Base-by-base conservation (phyloP, 2,113 vertebrate species). In the Phodopus roborovskii region DNA sequence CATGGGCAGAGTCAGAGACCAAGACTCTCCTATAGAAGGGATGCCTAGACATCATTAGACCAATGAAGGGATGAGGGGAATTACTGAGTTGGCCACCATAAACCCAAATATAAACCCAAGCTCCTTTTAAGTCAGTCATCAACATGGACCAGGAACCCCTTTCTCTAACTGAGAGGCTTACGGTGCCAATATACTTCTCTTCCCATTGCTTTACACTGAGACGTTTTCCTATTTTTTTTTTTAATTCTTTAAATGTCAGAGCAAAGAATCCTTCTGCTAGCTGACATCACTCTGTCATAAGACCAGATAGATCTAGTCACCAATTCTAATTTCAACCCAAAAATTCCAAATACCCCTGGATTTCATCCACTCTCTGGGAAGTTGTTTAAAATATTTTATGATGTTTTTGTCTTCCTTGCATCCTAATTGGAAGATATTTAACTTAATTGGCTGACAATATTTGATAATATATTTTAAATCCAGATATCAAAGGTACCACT, bases 401-500 rank as follows among this genome's bases (percentile, higher is more conserved):
- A 50, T 86, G 7, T 26, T 71, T 93, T 87, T 92, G 13, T 96
- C 10, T 94, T 58, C 20, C 3, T 85, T 93, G 7, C 9, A 88
- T 85, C 19, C 5, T 93, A 90, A 92, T 53, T 75, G 45, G 45
- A 5, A 82, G 93, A 78, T 81, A 89, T 81, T 94, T 88, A 13
- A 84, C 83, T 42, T 92, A 88, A 93, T 39, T 96, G 66, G 9
- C 62, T 66, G 81, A 50, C 2, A 95, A 56, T 87, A 87, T 3
- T n/a, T 70, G 22, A 3, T 48, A 79, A 78, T 91, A 7, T 60
- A 53, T 56, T 66, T 79, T 75, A 33, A 4, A 84, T 4, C 22
- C 22, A 86, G 2, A 81, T 94, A 17, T 90, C 19, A 96, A 94
- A 93, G 64, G 33, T 85, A 39, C 10, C 39, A 88, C 73, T 94